phyloP scores from a whole-genome alignment of 2,888 invertebrate genomes.

The Drosophila mimica region DNA sequence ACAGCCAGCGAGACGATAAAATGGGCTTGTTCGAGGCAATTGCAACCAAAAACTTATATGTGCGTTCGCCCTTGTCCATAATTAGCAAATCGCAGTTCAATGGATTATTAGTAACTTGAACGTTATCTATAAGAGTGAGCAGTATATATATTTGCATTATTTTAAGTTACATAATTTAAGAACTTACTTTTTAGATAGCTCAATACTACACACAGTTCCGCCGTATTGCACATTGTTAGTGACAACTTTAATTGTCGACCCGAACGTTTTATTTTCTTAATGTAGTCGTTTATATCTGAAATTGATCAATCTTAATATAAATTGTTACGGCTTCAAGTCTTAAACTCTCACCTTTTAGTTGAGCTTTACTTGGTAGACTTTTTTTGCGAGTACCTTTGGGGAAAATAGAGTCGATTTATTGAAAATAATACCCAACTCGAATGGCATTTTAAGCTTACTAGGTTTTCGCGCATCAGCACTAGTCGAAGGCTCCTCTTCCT shows the following conservation, averaged over 20 bases:
- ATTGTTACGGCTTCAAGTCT: not conserved
- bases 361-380: not conserved
- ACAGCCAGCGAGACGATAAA: conserved; percentile 47
- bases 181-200: conserved; percentile 37
- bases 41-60: conserved; percentile 60
- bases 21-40: conserved; percentile 59
- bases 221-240: conserved; percentile 58
- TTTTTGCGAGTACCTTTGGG: conserved; percentile 7
- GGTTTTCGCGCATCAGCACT: conserved; percentile 1
- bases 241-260: conserved; percentile 50
- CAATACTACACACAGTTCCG: conserved; percentile 13
- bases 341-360: conserved; percentile 11
- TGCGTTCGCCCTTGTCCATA: conserved; percentile 73
- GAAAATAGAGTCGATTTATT: not conserved
- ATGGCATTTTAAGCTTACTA: conserved; percentile 13
- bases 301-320: not conserved
- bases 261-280: conserved; percentile 34
- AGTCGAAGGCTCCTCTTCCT: conserved; percentile 2
- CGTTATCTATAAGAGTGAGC: conserved; percentile 24
- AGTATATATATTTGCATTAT: not conserved
- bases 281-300: conserved; percentile 53
- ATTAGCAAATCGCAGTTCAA: conserved; percentile 53
- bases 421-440: no score
- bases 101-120: conserved; percentile 53
- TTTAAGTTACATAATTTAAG: not conserved